Conservation (phyloP, 2,888 invertebrate species). For the Holacanthella duospinosa region DNA sequence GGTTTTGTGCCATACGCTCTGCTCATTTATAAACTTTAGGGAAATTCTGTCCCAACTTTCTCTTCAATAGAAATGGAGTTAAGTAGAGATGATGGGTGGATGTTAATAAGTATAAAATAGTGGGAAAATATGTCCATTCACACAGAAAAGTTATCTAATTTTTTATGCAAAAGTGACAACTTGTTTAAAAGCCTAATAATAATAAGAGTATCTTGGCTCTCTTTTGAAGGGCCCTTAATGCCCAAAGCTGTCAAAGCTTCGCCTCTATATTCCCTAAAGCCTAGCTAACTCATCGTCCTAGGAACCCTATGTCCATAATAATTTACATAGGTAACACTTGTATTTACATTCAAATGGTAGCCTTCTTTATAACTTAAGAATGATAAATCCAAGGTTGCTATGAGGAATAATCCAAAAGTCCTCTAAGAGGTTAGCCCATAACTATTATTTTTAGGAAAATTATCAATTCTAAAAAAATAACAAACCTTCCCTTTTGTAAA, state of each 20-base stretch:
- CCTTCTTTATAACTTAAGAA: too few relatives aligned
- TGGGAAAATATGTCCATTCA: background rate
- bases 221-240: background rate
- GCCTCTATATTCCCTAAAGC: background rate
- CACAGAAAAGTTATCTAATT: background rate
- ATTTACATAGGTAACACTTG: background rate
- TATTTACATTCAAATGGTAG: background rate
- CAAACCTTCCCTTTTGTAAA: too few relatives aligned
- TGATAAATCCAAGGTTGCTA: too few relatives aligned
- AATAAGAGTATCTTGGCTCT: slow-evolving; percentile 6
- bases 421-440: too few relatives aligned
- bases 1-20: too few relatives aligned
- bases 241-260: too few relatives aligned
- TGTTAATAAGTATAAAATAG: background rate
- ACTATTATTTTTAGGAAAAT: too few relatives aligned
- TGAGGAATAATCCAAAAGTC: too few relatives aligned
- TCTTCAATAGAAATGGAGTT: too few relatives aligned
- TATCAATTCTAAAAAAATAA: too few relatives aligned
- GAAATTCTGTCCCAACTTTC: too few relatives aligned
- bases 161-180: background rate
- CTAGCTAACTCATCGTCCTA: background rate
- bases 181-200: background rate
- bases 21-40: too few relatives aligned
- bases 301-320: background rate
- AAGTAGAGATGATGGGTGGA: background rate